Conservation (phyloP, 2,888 invertebrate species). For the Rhimphoctona megacephalus region DNA sequence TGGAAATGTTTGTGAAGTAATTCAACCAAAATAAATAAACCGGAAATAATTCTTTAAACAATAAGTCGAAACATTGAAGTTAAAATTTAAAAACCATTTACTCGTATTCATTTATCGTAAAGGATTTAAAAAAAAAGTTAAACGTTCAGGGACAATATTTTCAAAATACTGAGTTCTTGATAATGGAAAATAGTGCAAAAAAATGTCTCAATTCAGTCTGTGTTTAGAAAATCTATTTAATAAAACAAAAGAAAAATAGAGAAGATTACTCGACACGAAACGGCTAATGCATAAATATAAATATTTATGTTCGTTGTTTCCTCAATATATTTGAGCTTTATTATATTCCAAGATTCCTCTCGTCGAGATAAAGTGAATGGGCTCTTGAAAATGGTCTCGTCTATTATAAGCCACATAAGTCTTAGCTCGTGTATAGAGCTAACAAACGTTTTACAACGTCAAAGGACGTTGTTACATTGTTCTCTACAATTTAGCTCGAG, state of each 20-base stretch:
- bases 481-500: constrained; percentile 46
- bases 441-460: constrained; percentile 4
- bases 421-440: not conserved
- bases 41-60: too few species aligned
- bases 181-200: not conserved
- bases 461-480: constrained; percentile 55
- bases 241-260: not conserved
- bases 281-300: not conserved
- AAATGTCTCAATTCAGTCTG: not conserved
- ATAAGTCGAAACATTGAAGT: not conserved
- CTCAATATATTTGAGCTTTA: constrained; percentile 20
- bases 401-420: constrained; percentile 31
- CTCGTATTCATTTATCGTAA: too few species aligned
- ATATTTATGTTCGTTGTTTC: not conserved
- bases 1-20: too few species aligned
- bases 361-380: constrained; percentile 44
- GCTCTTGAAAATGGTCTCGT: constrained; percentile 41
- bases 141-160: not conserved
- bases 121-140: too few species aligned
- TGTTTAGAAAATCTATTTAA: not conserved
- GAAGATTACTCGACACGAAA: not conserved
- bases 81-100: not conserved
- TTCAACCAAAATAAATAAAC: too few species aligned
- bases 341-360: constrained; percentile 43
- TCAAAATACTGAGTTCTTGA: not conserved